These are phyloP conservation scores for Phrynocephalus versicolor DNA, from an alignment of 2,113 vertebrate genomes.

Conservation along the genomic window DNA sequence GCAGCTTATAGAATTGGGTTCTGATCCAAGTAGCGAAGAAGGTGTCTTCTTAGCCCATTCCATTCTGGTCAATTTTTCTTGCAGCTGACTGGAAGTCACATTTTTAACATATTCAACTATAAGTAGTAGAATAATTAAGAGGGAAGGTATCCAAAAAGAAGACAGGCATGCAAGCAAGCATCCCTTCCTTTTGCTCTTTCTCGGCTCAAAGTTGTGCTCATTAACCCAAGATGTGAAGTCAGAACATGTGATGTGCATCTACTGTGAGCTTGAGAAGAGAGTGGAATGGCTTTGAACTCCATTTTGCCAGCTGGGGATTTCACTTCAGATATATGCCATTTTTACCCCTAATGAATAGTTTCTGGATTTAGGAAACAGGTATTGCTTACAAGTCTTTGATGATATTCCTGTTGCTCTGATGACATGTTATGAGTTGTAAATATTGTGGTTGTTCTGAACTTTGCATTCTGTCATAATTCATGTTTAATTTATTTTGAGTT, in stretches of 20 bases:
- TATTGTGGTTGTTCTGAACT: conserved; percentile 53
- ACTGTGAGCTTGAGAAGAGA: not conserved
- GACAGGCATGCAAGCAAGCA: not conserved
- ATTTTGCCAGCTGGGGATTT: conserved; percentile 55
- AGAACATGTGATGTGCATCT: not conserved
- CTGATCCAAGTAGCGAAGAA: not conserved
- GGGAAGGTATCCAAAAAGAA: not conserved
- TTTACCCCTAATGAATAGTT: conserved; percentile 43
- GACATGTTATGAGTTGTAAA: conserved; percentile 50
- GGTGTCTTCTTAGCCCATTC: not conserved
- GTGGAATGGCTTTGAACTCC: conserved; percentile 31
- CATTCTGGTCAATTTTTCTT: not conserved
- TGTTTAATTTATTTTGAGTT: conserved; percentile 33
- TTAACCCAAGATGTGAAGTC: not conserved
- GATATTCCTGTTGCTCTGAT: conserved; percentile 36
- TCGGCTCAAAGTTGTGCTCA: not conserved
- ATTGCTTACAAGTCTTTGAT: conserved; percentile 30
- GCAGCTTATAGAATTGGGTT: not conserved
- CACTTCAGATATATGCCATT: conserved; percentile 44
- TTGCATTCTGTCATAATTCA: conserved; percentile 34
- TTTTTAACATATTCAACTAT: not conserved
- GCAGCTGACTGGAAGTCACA: not conserved
- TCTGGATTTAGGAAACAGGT: conserved; percentile 33
- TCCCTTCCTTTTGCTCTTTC: not conserved
- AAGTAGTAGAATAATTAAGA: not conserved